Conservation (phyloP, 2,888 invertebrate genomes). For the Tryphoninae sp. region DNA sequence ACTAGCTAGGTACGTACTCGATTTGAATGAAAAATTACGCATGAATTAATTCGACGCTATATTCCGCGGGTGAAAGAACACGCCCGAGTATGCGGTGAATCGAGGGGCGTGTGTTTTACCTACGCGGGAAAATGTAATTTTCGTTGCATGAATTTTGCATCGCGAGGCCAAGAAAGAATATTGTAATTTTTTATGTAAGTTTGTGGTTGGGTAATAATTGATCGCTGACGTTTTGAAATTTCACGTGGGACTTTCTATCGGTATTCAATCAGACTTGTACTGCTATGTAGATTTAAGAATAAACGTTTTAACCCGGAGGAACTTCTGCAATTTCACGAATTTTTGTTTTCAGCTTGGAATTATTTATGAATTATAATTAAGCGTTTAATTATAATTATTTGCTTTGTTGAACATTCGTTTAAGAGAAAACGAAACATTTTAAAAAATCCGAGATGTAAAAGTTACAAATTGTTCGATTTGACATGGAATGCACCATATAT, state of each 20-base stretch:
- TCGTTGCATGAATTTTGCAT: not conserved
- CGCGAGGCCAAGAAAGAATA: not conserved
- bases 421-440: too few relatives aligned
- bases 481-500: too few relatives aligned
- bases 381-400: not conserved
- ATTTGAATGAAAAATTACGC: conserved; percentile 17
- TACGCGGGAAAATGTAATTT: not conserved
- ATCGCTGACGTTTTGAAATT: too few relatives aligned
- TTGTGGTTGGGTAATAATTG: not conserved
- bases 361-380: not conserved
- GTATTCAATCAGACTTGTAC: too few relatives aligned
- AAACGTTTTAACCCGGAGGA: too few relatives aligned
- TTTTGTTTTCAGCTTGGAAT: not conserved
- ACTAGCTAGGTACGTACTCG: not conserved
- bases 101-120: not conserved
- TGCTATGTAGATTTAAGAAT: too few relatives aligned
- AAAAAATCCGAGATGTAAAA: too few relatives aligned
- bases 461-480: too few relatives aligned
- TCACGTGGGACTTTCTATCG: not conserved
- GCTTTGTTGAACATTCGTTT: not conserved
- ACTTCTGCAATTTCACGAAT: too few relatives aligned
- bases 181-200: not conserved
- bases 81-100: not conserved
- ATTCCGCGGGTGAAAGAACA: conserved; percentile 1
- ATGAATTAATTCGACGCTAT: conserved; percentile 15